Evolutionary conservation across 2,888 invertebrate species (phyloP).

Genomic region (Nezara viridula): DNA sequence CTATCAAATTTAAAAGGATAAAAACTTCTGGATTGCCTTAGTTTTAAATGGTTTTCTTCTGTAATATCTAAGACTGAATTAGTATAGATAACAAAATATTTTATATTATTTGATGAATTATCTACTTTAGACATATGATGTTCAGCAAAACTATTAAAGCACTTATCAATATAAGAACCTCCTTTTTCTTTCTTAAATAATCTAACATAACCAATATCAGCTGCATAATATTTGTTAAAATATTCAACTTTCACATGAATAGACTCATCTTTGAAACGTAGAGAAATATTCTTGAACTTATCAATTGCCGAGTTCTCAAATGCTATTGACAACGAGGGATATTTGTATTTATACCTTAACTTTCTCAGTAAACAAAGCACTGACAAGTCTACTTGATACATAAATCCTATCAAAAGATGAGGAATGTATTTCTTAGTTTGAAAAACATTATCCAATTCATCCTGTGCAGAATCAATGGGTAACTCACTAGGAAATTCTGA

Average conservation of each 20-base stretch:
- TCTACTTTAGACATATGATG: constrained; percentile 10
- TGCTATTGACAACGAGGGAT: constrained; percentile 16
- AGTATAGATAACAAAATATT: constrained; percentile 47
- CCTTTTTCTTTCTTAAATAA: constrained; percentile 27
- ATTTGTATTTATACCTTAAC: not conserved
- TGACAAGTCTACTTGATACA: constrained; percentile 49
- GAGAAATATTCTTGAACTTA: not conserved
- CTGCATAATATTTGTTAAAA: not conserved
- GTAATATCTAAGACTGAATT: constrained; percentile 39
- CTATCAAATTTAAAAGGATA: constrained; percentile 46
- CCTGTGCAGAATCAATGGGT: not conserved
- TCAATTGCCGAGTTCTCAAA: constrained; percentile 37
- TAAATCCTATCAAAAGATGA: constrained; percentile 35
- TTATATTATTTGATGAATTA: constrained; percentile 20
- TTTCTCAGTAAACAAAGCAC: constrained; percentile 32
- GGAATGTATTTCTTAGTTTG: constrained; percentile 3
- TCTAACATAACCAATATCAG: constrained; percentile 4
- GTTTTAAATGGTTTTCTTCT: constrained; percentile 15
- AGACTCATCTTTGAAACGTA: constrained; percentile 6
- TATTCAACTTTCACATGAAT: constrained; percentile 49
- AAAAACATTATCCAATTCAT: not conserved
- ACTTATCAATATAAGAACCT: constrained; percentile 31
- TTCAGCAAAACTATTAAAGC: constrained; percentile 35
- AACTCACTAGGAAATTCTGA: constrained; percentile 5
- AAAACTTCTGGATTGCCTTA: constrained; percentile 5